Conservation (phyloP, 2,113 vertebrate species). For the Serilophus lunatus region DNA sequence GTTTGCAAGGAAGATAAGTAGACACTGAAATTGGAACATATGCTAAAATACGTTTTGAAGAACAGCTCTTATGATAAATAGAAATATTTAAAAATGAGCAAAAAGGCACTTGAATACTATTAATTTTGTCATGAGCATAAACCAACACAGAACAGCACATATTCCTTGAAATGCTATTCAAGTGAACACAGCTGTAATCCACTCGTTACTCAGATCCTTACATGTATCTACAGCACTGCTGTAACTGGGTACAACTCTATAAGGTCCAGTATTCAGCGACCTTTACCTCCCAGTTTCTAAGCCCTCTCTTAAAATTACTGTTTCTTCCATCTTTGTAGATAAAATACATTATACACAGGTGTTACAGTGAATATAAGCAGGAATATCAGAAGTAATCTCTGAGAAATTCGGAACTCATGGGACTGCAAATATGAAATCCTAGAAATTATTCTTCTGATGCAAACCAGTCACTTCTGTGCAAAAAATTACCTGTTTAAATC, state of each 20-base stretch:
- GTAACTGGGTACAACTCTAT: neutral
- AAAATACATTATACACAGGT: neutral
- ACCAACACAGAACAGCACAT: neutral
- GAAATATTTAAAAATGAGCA: neutral
- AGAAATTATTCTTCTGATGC: neutral
- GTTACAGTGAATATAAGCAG: neutral
- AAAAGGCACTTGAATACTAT: neutral
- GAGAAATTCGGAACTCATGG: neutral
- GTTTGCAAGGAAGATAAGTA: neutral
- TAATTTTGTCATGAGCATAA: conserved; percentile 10
- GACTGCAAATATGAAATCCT: neutral
- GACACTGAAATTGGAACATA: neutral
- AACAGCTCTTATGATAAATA: neutral
- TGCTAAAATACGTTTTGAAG: neutral
- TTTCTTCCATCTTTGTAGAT: neutral
- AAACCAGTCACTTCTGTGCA: neutral
- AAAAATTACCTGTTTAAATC: neutral
- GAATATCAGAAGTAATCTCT: neutral
- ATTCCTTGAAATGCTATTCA: neutral
- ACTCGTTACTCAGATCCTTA: neutral
- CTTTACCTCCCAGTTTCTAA: neutral
- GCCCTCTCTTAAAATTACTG: neutral
- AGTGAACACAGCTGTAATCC: neutral
- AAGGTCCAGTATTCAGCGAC: neutral
- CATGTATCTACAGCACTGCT: accelerated